Conservation (phyloP, 2,113 vertebrate genomes). For the Macrotis lagotis region DNA sequence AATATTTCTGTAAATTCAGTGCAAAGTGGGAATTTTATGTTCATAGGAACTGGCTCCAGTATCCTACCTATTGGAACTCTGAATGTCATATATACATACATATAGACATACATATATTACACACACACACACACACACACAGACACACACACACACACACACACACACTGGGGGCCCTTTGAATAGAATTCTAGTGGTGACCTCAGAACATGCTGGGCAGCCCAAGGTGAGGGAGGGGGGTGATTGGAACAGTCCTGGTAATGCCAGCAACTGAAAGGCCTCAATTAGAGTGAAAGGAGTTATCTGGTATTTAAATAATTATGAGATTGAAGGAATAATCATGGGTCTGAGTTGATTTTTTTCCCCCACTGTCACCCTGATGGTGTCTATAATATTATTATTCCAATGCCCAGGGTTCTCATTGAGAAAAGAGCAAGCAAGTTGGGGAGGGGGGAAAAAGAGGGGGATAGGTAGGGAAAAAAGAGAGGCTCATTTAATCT, state of each 20-base stretch:
- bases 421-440: slow-evolving; percentile 76
- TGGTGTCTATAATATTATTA: slow-evolving; percentile 89
- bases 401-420: slow-evolving; percentile 88
- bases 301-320: slow-evolving; percentile 91
- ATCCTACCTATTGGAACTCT: background rate
- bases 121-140: too few species aligned
- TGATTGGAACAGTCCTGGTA: slow-evolving; percentile 72
- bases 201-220: slow-evolving; percentile 76
- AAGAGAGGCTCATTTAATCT: slow-evolving; percentile 84
- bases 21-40: background rate
- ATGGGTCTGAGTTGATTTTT: slow-evolving; percentile 86
- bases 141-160: too few species aligned
- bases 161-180: background rate
- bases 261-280: slow-evolving; percentile 83
- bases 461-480: slow-evolving; percentile 1
- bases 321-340: slow-evolving; percentile 90
- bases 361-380: slow-evolving; percentile 86
- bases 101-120: too few species aligned
- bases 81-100: background rate
- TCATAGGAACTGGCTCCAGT: background rate
- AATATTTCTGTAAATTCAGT: slow-evolving; percentile 17
- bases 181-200: slow-evolving; percentile 9
- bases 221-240: slow-evolving; percentile 80
- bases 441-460: slow-evolving; percentile 31
- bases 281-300: slow-evolving; percentile 88